Conservation (phyloP, 2,888 invertebrate genomes). For the Phaedon cochleariae region DNA sequence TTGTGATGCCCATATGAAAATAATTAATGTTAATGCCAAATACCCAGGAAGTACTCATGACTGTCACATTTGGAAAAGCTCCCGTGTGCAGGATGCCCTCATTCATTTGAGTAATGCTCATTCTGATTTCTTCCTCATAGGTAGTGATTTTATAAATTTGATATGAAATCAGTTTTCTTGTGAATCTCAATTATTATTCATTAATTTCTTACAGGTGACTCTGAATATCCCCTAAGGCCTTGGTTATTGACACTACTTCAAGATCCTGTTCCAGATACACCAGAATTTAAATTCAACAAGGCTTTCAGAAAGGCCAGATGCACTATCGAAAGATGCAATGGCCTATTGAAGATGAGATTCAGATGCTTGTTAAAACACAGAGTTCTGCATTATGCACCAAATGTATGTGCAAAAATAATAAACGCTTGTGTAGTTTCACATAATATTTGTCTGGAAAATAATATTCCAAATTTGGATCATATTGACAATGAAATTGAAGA, state of each 20-base stretch:
- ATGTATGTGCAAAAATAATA: constrained; percentile 13
- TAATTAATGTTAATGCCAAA: constrained; percentile 10
- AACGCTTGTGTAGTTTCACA: constrained; percentile 1
- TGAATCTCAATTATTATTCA: neutral
- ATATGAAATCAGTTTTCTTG: neutral
- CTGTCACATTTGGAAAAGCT: constrained; percentile 20
- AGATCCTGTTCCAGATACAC: constrained; percentile 18
- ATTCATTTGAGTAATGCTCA: constrained; percentile 7
- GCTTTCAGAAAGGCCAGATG: constrained; percentile 9
- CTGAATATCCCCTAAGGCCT: neutral
- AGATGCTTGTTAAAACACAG: constrained; percentile 11
- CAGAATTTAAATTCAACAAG: constrained; percentile 17
- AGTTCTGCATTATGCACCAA: constrained; percentile 18
- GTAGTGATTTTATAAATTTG: constrained; percentile 10
- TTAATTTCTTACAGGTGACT: constrained; percentile 19
- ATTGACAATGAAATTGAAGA: neutral
- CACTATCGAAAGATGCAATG: constrained; percentile 13
- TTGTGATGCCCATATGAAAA: constrained; percentile 11
- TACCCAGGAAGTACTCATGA: constrained; percentile 19
- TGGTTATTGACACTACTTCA: constrained; percentile 14
- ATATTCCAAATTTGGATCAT: constrained; percentile 9
- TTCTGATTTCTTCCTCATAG: constrained; percentile 14
- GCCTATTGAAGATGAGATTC: constrained; percentile 8
- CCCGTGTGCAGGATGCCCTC: constrained; percentile 1
- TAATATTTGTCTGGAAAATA: constrained; percentile 18